Percentiles rank a stretch among this genome's conserved stretches.
Evolutionary conservation across 2,113 vertebrate species (phyloP).

Genomic region (Hoplias malabaricus): DNA sequence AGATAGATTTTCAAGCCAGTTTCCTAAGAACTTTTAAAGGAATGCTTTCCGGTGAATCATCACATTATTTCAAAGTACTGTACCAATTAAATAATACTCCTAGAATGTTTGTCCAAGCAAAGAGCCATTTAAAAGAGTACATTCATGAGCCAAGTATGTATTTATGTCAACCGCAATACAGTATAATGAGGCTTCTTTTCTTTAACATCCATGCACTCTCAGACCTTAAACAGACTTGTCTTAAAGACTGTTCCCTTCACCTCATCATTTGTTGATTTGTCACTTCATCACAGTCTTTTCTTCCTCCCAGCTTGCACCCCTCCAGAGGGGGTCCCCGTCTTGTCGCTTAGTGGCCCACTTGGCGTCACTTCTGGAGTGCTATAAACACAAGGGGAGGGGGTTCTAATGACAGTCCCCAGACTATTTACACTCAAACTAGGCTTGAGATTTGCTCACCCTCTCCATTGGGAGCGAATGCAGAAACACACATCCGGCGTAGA

Average conservation of each 20-base stretch:
- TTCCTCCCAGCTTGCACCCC: slow-evolving; percentile 22
- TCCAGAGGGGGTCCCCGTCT: slow-evolving; percentile 11
- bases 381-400: slow-evolving; percentile 58
- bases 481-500: slow-evolving; percentile 54
- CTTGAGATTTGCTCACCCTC: slow-evolving; percentile 64
- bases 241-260: neutral
- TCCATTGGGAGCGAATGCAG: slow-evolving; percentile 45
- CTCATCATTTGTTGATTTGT: neutral
- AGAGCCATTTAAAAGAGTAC: too few species aligned
- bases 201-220: neutral
- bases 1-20: too few species aligned
- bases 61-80: too few species aligned
- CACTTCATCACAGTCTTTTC: slow-evolving; percentile 5
- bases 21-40: too few species aligned
- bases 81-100: too few species aligned
- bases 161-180: neutral
- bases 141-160: too few species aligned
- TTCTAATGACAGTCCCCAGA: slow-evolving; percentile 65
- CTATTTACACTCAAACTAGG: slow-evolving; percentile 64
- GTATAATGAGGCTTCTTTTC: neutral
- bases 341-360: slow-evolving; percentile 6
- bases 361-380: slow-evolving; percentile 55
- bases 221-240: neutral
- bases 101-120: too few species aligned
- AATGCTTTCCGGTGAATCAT: too few species aligned